Base-by-base conservation (phyloP, 2,113 vertebrate species). In the Leptobrachium leishanense region DNA sequence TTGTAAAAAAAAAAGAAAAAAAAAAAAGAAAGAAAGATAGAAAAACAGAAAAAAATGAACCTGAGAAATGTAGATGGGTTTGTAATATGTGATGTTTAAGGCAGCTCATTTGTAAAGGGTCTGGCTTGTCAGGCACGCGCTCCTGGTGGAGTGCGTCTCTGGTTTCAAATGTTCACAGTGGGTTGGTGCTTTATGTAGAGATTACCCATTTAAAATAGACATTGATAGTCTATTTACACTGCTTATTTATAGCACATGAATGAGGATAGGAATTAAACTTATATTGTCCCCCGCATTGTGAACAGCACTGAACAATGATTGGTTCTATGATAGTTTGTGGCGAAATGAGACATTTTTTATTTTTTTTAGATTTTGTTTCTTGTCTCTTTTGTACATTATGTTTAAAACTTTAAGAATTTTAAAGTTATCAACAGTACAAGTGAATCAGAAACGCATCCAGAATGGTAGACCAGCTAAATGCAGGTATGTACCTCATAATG, bases 21-120 rank as follows among this genome's bases (percentile, higher is more conserved):
- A 44, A 70, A 89, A 88, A 90, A 31, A 31, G 20, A 31, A 31
- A 31, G 20, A 31, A 31, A 31, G 20, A 31, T 31, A 31, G 20
- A 31, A 31, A 31, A 31, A 31, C 20, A 31, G 20, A 31, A 31
- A 31, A 31, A 31, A 31, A 31, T 31, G 89, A 91, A 92, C 92
- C 89, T 91, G 90, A 91, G 89, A 89, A 89, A 88, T 85, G 85
- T 84, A 85, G 85, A 84, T 84, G 84, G 76, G 88, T 90, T 84
- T 83, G 85, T 88, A 85, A 84, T 79, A 87, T 88, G 81, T 85
- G 83, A 87, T 85, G 6, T 74, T 81, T 57, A 81, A 81, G 66
- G 40, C 79, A 79, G 78, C 83, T 68, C 55, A 43, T 76, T 68
- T 74, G 74, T 81, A 62, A 81, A 42, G 64, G 43, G 65, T 53